Percentiles rank a stretch among this genome's conserved stretches.
Evolutionary conservation across 2,797 vertebrate species (phyloP).

Genomic region (Chrysocyon brachyurus): DNA sequence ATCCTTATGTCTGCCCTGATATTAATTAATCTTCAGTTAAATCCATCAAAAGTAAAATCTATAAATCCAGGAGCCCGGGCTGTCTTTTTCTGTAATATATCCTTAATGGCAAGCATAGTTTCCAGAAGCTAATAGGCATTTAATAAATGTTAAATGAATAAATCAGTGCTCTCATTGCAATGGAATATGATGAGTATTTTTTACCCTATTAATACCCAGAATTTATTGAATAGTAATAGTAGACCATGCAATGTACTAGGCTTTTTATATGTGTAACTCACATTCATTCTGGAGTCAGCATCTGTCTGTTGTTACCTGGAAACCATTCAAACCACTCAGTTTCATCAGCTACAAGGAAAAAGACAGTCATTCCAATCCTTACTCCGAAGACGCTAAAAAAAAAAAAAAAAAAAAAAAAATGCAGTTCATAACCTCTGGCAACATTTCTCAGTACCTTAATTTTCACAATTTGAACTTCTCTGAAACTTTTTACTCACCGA

Average conservation of each 20-base stretch:
- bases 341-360: conserved; percentile 47
- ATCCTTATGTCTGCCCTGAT: background rate
- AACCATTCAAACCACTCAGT: background rate
- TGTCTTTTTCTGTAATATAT: background rate
- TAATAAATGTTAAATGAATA: background rate
- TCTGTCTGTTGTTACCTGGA: background rate
- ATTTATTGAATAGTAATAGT: background rate
- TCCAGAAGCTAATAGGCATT: background rate
- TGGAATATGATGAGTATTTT: background rate
- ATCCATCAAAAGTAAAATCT: background rate
- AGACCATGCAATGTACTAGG: background rate
- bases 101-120: background rate
- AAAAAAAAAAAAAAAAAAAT: background rate
- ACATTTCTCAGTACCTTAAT: conserved; percentile 22
- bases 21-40: background rate
- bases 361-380: background rate
- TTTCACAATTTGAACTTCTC: background rate
- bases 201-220: background rate
- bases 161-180: background rate
- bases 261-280: background rate
- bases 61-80: background rate
- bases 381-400: conserved; percentile 11
- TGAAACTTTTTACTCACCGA: background rate
- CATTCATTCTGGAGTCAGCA: conserved; percentile 32
- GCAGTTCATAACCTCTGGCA: background rate